A percentile compares a stretch with the other conserved stretches of the same genome.
Evolutionary conservation across 64 coral and sea anemone species (phyloP).

Genomic region (Actinia tenebrosa): DNA sequence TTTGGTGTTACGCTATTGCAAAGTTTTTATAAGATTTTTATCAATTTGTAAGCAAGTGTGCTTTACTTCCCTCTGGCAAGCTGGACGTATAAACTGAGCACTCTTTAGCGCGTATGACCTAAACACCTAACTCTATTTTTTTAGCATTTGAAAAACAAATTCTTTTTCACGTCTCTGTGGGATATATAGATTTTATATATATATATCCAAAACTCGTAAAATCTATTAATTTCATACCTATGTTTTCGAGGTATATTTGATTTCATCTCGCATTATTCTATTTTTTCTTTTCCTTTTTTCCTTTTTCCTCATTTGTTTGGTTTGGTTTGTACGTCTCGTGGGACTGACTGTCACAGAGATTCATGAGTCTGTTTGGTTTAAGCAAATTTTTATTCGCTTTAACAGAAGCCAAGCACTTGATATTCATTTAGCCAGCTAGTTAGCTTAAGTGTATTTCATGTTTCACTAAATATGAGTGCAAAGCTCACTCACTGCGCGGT

Average conservation of each 20-base stretch:
- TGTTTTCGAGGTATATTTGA: neutral
- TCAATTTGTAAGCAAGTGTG: neutral
- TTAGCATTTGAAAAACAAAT: too few species aligned
- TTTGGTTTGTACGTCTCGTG: neutral
- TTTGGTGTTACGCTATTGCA: neutral
- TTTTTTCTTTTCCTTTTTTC: neutral
- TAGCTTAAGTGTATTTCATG: neutral
- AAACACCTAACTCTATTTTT: too few species aligned
- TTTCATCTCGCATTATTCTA: neutral
- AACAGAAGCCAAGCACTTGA: neutral
- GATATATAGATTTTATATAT: neutral
- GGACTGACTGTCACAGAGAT: too few species aligned
- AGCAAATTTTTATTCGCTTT: neutral
- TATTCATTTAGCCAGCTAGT: neutral
- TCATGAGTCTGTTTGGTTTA: neutral
- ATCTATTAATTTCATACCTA: neutral
- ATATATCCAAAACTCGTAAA: neutral
- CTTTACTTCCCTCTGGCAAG: neutral
- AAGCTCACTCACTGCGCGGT: too few species aligned
- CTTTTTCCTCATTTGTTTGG: neutral
- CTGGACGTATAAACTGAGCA: neutral
- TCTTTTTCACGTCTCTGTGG: neutral
- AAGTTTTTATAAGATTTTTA: constrained; percentile 12
- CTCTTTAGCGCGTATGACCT: neutral
- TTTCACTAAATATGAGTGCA: neutral